A percentile compares a stretch with the other conserved stretches of the same genome.
Conservation (phyloP, 2,888 invertebrate species). For the Dynastes tityus region DNA sequence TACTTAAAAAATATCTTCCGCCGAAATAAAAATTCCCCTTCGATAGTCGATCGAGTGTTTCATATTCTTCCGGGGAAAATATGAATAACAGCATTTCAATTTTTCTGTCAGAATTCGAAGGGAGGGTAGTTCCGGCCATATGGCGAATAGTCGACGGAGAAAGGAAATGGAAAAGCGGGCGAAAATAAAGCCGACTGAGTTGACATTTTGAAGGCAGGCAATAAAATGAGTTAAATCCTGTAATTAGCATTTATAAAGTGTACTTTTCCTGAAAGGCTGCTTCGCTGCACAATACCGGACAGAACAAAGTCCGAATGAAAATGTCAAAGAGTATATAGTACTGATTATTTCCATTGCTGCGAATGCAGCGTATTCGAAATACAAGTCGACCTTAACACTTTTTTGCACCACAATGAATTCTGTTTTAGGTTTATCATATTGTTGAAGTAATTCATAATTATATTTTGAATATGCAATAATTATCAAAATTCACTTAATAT, state of each 20-base stretch:
- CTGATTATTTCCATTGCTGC: neutral
- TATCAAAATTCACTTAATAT: too few relatives aligned
- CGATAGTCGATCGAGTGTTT: too few relatives aligned
- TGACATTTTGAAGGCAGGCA: conserved; percentile 54
- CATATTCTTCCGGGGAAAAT: neutral
- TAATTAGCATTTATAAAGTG: conserved; percentile 54
- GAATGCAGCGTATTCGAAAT: neutral
- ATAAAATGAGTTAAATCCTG: conserved; percentile 56
- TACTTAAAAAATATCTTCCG: too few relatives aligned
- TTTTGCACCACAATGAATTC: neutral
- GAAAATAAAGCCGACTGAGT: conserved; percentile 41
- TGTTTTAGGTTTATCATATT: neutral
- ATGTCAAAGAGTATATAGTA: conserved; percentile 33
- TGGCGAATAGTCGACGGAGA: conserved; percentile 10
- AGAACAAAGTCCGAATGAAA: conserved; percentile 36
- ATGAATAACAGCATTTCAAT: neutral
- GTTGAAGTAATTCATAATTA: neutral
- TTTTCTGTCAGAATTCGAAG: conserved; percentile 15
- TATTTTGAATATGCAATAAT: too few relatives aligned
- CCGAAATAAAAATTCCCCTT: too few relatives aligned
- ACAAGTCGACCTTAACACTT: neutral
- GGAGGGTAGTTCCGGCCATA: conserved; percentile 17
- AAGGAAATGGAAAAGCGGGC: conserved; percentile 44
- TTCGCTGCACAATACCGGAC: conserved; percentile 14
- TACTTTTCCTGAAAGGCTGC: conserved; percentile 36